Conservation (phyloP, 2,797 vertebrate genomes). For the Microtus obscurus region DNA sequence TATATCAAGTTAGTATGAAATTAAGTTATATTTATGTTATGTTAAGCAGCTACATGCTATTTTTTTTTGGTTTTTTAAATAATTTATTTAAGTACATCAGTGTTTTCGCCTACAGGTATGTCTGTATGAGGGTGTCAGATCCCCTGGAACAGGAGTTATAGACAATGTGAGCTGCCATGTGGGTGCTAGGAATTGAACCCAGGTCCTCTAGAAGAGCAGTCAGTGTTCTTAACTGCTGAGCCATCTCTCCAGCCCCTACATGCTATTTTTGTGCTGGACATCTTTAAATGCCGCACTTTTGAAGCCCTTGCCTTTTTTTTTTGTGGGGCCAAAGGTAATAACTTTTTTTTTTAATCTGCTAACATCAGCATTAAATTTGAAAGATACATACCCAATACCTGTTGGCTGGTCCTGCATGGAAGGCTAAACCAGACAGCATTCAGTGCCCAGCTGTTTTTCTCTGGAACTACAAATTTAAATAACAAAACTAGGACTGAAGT, state of each 20-base stretch:
- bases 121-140: too few species aligned
- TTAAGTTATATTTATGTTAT: slow-evolving; percentile 34
- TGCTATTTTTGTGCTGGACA: slow-evolving; percentile 24
- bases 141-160: too few species aligned
- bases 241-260: background rate
- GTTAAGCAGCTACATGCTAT: background rate
- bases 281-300: background rate
- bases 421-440: slow-evolving; percentile 6
- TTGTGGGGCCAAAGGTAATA: slow-evolving; percentile 31
- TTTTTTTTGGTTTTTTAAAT: background rate
- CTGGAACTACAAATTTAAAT: background rate
- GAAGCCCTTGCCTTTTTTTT: slow-evolving; percentile 20
- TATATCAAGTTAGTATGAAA: slow-evolving; percentile 30
- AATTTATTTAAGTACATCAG: too few species aligned
- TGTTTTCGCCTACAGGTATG: too few species aligned
- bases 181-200: too few species aligned
- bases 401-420: background rate
- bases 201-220: too few species aligned
- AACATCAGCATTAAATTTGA: slow-evolving; percentile 17
- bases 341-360: slow-evolving; percentile 50
- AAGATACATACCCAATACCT: slow-evolving; percentile 31
- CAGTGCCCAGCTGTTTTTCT: slow-evolving; percentile 7
- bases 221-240: too few species aligned
- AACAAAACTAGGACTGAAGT: slow-evolving; percentile 10
- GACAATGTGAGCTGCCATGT: too few species aligned